These are phyloP conservation scores for Mesorhabditis sp. DNA, from an alignment of 2,888 invertebrate species.

Conservation along the genomic window DNA sequence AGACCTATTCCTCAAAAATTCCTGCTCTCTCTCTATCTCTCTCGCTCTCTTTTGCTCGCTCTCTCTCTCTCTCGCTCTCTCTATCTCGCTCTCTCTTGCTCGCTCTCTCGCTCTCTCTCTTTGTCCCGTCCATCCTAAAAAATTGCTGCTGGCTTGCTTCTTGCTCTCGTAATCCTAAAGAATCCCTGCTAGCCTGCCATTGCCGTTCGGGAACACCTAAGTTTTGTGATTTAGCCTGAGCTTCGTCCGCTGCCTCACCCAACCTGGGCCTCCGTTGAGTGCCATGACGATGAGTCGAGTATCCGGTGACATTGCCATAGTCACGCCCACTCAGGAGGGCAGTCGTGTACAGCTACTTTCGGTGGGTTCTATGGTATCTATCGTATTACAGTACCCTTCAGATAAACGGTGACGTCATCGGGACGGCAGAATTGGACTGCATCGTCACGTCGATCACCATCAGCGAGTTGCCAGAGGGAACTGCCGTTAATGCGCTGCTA, in stretches of 20 bases:
- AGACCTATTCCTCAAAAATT: too few relatives aligned
- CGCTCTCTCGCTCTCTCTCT: too few relatives aligned
- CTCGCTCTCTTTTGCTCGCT: too few relatives aligned
- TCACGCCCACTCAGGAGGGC: neutral
- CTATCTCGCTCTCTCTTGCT: too few relatives aligned
- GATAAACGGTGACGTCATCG: neutral
- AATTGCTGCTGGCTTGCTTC: too few relatives aligned
- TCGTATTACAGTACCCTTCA: neutral
- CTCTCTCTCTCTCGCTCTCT: too few relatives aligned
- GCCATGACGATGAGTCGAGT: constrained; percentile 2
- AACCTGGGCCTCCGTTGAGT: neutral
- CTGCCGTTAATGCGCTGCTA: neutral
- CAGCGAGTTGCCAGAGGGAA: neutral
- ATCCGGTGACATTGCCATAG: constrained; percentile 1
- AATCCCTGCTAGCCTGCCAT: too few relatives aligned
- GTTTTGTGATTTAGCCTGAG: neutral
- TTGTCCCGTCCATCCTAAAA: too few relatives aligned
- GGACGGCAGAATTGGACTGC: neutral
- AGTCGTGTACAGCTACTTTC: neutral
- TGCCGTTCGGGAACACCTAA: too few relatives aligned
- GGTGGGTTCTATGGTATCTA: neutral
- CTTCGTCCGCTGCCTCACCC: neutral
- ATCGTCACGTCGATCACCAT: neutral
- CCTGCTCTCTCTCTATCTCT: too few relatives aligned
- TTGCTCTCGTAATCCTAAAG: too few relatives aligned